Evolutionary conservation across 2,888 invertebrate species (phyloP).

Genomic region (Limnephilus lunatus): DNA sequence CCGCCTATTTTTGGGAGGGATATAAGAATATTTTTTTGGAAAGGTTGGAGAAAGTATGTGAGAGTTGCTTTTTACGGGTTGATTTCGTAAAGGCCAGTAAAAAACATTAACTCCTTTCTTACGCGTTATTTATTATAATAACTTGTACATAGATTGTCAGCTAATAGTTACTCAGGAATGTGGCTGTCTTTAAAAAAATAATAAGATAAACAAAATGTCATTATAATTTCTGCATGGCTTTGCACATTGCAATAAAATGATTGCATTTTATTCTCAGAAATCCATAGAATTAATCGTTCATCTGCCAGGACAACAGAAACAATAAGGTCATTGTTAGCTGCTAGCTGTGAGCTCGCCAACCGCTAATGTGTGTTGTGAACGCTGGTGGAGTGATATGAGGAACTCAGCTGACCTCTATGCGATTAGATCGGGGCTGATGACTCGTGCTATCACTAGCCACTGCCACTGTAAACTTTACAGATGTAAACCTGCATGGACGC

Average conservation of each 20-base stretch:
- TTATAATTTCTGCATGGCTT: background rate
- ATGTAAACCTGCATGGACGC: background rate
- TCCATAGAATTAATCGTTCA: background rate
- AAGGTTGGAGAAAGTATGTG: too few relatives aligned
- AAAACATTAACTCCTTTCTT: too few relatives aligned
- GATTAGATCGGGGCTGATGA: slow-evolving; percentile 19
- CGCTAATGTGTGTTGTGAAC: background rate
- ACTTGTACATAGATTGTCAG: too few relatives aligned
- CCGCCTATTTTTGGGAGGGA: too few relatives aligned
- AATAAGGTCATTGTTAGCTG: background rate
- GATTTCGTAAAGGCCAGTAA: too few relatives aligned
- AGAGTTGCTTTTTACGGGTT: too few relatives aligned
- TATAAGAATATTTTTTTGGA: too few relatives aligned
- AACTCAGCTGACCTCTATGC: background rate
- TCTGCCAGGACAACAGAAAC: background rate
- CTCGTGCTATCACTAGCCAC: background rate
- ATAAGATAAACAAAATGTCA: too few relatives aligned
- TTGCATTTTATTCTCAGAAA: background rate
- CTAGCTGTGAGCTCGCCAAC: background rate
- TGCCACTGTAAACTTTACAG: background rate
- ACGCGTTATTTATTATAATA: too few relatives aligned
- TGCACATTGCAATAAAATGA: background rate
- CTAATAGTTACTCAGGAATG: too few relatives aligned
- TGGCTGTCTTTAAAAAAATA: too few relatives aligned
- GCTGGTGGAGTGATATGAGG: background rate